phyloP scores from a whole-genome alignment of 2,797 vertebrate genomes.

The Salarias fasciatus region DNA sequence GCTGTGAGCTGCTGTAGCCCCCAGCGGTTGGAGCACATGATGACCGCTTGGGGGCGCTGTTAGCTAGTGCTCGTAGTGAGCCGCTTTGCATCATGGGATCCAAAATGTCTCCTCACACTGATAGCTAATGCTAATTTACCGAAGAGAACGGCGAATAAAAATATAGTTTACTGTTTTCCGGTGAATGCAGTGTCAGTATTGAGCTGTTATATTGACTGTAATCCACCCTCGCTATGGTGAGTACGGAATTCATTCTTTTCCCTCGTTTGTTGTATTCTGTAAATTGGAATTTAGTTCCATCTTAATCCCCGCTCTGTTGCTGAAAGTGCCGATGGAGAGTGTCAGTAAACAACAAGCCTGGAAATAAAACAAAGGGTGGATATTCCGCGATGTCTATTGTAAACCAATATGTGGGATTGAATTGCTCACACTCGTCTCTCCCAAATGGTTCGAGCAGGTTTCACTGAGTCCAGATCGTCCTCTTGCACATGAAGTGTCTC shows the following conservation, averaged over 20 bases:
- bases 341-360: background rate
- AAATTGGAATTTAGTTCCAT: conserved; percentile 21
- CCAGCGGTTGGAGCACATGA: no score
- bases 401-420: no score
- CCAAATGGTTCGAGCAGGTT: background rate
- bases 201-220: background rate
- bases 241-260: conserved; percentile 2
- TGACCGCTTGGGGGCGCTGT: background rate
- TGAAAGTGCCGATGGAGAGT: background rate
- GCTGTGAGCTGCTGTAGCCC: no score
- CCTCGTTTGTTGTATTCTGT: background rate
- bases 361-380: background rate
- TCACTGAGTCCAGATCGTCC: no score
- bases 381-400: no score
- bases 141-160: conserved; percentile 9
- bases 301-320: conserved; percentile 5
- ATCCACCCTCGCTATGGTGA: conserved; percentile 59
- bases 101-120: conserved; percentile 64
- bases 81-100: conserved; percentile 73
- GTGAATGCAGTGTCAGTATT: background rate
- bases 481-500: no score
- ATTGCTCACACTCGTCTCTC: background rate
- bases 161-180: background rate
- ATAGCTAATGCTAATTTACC: conserved; percentile 30
- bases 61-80: conserved; percentile 24